Evolutionary conservation across 2,113 vertebrate species (phyloP), one percentile per base, ranked within the genome.

Genomic region (Oryzias javanicus): DNA sequence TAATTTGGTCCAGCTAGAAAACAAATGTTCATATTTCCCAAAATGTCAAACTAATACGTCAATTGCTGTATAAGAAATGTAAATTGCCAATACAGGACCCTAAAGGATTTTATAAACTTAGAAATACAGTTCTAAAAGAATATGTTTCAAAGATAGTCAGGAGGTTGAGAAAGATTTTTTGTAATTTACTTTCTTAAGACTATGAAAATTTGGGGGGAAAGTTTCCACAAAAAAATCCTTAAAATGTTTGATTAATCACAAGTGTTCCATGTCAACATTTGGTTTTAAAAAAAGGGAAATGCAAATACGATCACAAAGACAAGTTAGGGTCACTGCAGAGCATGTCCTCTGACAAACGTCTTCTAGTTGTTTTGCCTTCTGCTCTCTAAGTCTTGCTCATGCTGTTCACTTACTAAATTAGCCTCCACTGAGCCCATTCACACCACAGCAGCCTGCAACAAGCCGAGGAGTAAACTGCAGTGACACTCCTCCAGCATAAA

Each of bases 331-430:
- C 67, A 69, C 52, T 62, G 8, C 24, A 29, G 17, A 64, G 66
- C 64, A 13, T 41, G 54, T 55, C 64, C 42, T 59, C 27, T 60
- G 69, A 74, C 35, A 35, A 35, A 72, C 70, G 57, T 70, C 54
- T 70, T 46, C 72, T 13, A 44, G 72, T 70, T 27, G 64, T 49
- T 19, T 24, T 49, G 65, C 68, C 68, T 64, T 81, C 79, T 82
- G 74, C 55, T 49, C 70, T 70, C 58, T 59, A 46, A 8, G 47
- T 70, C 54, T 52, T 18, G 13, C 52, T 62, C 70, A 66, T 64
- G 75, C 73, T 78, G 70, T 67, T 74, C 44, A 27, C 20, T 57
- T 80, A 78, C 61, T 79, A 70, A 84, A 83, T 82, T 81, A 76
- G 73, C 78, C 46, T 51, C 73, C 29, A n/a, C 64, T 64, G 66